Conservation (phyloP, 1,140 invertebrate species). For the Archivesica marissinica region DNA sequence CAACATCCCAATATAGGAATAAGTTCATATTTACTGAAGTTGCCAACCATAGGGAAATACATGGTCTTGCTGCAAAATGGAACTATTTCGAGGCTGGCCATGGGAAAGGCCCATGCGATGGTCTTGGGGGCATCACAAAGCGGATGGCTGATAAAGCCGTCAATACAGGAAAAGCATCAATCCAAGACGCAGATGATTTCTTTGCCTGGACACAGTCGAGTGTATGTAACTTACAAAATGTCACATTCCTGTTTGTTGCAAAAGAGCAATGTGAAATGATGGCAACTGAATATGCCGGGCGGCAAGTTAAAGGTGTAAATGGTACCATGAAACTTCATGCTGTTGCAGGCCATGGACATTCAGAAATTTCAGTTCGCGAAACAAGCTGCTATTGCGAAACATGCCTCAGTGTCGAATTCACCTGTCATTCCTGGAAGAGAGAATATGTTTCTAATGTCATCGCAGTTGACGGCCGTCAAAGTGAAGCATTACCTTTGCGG, state of each 20-base stretch:
- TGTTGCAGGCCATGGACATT: constrained; percentile 18
- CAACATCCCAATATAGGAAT: constrained; percentile 54
- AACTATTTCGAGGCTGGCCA: constrained; percentile 65
- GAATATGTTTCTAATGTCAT: background rate
- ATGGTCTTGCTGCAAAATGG: constrained; percentile 10
- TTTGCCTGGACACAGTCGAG: constrained; percentile 42
- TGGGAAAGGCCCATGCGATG: constrained; percentile 61
- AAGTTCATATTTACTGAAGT: constrained; percentile 45
- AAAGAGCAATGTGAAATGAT: constrained; percentile 18
- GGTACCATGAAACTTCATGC: constrained; percentile 61
- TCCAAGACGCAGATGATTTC: constrained; percentile 57
- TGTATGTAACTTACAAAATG: background rate
- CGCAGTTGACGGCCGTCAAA: no score
- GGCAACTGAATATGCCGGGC: background rate
- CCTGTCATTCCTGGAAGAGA: constrained; percentile 24
- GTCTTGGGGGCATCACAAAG: constrained; percentile 47
- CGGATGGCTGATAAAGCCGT: constrained; percentile 61
- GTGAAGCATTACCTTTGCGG: no score
- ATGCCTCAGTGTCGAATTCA: background rate
- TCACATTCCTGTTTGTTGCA: constrained; percentile 44
- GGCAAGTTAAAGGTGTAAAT: constrained; percentile 15
- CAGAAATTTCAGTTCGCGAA: constrained; percentile 3
- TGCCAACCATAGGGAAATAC: constrained; percentile 26
- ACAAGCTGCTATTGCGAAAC: constrained; percentile 46
- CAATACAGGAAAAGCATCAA: background rate